Evolutionary conservation across 2,888 invertebrate genomes (phyloP), one percentile per base, ranked within the genome.

Genomic region (Lymantria monacha): DNA sequence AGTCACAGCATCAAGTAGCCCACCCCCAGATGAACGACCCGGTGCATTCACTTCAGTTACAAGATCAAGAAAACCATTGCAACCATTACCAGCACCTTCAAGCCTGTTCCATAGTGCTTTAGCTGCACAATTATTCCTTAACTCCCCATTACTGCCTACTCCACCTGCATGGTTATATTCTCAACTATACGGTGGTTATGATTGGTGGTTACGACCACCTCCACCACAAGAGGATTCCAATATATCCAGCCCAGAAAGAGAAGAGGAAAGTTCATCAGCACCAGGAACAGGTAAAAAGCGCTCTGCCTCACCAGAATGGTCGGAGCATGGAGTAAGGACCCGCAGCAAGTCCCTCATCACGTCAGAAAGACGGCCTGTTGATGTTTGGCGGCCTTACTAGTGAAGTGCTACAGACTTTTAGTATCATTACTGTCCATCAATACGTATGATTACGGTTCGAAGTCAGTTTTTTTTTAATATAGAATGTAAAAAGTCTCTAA

Each of bases 131-230:
- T 85, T 96, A 46, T 95, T 96, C 72, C 89, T 96, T 37, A 95
- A 96, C 72, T 93, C 95, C 5, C 95, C 95, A 0, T 85, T 96
- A 11, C 81, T 96, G 56, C 96, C 95, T 0, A 95, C 95, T 0
- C 95, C 95, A 7, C 94, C 94, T 37, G 95, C 95, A 55, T 96
- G 95, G 96, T 81, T 96, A 7, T 96, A 96, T 71, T 95, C 95
- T 0, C 96, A 96, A 70, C 86, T 96, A 0, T 96, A 96, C 73
- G 94, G 94, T 31, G 93, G 92, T 51, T 94, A 94, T 63, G 95
- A 95, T 55, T 93, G 95, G 88, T 95, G 95, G 95, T 89, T 95
- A 0, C 64, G 90, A 74, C 90, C 91, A 11, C 88, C 85, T 0
- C 79, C 76, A 0, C 77, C 81, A 10, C 87, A 85, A 72, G 91